Percentiles rank a stretch among this genome's conserved stretches.
Conservation (phyloP, 2,113 vertebrate species). For the Vulpes vulpes region DNA sequence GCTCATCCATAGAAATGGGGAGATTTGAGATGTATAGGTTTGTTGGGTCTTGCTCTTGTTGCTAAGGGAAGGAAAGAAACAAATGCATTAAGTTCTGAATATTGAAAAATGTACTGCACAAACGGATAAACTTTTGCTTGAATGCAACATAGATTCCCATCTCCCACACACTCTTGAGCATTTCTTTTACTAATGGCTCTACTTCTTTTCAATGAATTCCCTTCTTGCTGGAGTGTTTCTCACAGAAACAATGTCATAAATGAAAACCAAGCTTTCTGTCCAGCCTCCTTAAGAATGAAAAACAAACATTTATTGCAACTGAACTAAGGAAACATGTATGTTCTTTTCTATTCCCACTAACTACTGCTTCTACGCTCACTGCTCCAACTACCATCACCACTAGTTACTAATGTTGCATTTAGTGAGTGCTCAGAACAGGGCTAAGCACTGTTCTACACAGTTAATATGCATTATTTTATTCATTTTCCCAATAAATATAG, state of each 20-base stretch:
- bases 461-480: neutral
- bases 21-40: conserved; percentile 99
- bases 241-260: neutral
- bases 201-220: neutral
- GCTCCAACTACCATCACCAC: neutral
- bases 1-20: conserved; percentile 98
- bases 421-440: neutral
- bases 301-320: neutral
- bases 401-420: neutral
- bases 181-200: neutral
- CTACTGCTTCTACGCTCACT: neutral
- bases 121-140: neutral
- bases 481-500: neutral
- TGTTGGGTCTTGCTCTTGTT: conserved; percentile 99
- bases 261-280: neutral
- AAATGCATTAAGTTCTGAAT: conserved; percentile 61
- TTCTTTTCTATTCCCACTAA: neutral
- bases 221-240: neutral
- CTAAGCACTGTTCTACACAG: neutral
- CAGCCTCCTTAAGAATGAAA: neutral
- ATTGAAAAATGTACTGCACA: neutral
- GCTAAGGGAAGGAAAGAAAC: conserved; percentile 88
- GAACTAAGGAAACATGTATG: neutral
- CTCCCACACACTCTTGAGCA: neutral
- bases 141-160: neutral